Percentiles rank a stretch among this genome's conserved stretches.
phyloP scores from a whole-genome alignment of 2,888 invertebrate genomes.

The Masnerella sp. region DNA sequence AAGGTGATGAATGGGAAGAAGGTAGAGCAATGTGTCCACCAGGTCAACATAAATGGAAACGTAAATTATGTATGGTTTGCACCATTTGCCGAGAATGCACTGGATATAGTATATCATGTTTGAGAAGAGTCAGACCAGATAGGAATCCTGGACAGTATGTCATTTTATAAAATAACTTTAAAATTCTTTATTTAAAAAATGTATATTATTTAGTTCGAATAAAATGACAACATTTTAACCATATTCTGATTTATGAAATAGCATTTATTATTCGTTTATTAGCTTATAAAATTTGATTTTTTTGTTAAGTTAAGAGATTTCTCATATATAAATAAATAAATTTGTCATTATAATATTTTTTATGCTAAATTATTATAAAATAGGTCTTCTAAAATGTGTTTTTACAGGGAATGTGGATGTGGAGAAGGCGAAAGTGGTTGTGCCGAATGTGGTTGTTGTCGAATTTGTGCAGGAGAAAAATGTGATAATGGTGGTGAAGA shows the following conservation, averaged over 20 bases:
- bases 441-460: slow-evolving; percentile 93
- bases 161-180: too few species aligned
- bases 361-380: neutral
- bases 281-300: too few species aligned
- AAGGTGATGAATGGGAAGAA: slow-evolving; percentile 80
- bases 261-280: too few species aligned
- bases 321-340: neutral
- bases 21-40: slow-evolving; percentile 82
- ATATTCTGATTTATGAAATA: too few species aligned
- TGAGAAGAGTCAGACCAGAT: slow-evolving; percentile 86
- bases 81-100: slow-evolving; percentile 95
- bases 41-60: slow-evolving; percentile 88
- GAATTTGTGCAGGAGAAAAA: slow-evolving; percentile 88
- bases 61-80: slow-evolving; percentile 92
- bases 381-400: slow-evolving; percentile 1
- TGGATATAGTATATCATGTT: slow-evolving; percentile 91
- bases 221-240: too few species aligned
- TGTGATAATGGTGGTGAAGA: slow-evolving; percentile 78
- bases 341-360: too few species aligned
- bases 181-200: too few species aligned
- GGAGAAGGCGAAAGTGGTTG: slow-evolving; percentile 97
- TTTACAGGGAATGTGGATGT: slow-evolving; percentile 91
- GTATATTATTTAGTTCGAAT: too few species aligned
- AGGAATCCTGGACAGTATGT: slow-evolving; percentile 79
- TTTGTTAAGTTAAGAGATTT: too few species aligned